phyloP scores from a whole-genome alignment of 2,797 vertebrate genomes.

The Lycodopsis pacificus region DNA sequence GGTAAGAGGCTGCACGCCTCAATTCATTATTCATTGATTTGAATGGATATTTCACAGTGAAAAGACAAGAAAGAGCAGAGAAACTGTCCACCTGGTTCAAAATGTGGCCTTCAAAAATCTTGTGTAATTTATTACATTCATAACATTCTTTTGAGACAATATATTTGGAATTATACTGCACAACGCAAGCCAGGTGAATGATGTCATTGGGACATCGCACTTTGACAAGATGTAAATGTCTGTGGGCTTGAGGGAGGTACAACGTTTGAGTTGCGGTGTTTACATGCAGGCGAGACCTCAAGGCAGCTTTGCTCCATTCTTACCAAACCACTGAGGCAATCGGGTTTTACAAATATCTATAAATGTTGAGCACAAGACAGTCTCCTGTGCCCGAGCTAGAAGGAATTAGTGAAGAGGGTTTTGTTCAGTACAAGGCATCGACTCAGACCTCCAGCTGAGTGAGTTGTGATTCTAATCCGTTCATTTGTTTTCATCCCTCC shows the following conservation, averaged over 20 bases:
- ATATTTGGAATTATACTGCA: slow-evolving; percentile 10
- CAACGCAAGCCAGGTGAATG: background rate
- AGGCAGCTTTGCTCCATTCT: slow-evolving; percentile 53
- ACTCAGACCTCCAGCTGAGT: slow-evolving; percentile 69
- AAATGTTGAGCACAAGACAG: slow-evolving; percentile 45
- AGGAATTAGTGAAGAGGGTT: slow-evolving; percentile 50
- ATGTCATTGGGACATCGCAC: slow-evolving; percentile 19
- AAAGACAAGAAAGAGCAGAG: slow-evolving; percentile 35
- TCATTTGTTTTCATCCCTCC: slow-evolving; percentile 62
- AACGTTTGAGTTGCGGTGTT: slow-evolving; percentile 31
- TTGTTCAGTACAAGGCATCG: slow-evolving; percentile 52
- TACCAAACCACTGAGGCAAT: slow-evolving; percentile 50
- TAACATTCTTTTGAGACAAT: background rate
- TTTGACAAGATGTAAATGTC: slow-evolving; percentile 31
- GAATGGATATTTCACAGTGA: slow-evolving; percentile 68
- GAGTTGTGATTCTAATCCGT: slow-evolving; percentile 61
- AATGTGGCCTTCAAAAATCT: slow-evolving; percentile 30
- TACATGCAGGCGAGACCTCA: slow-evolving; percentile 52
- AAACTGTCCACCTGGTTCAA: slow-evolving; percentile 25
- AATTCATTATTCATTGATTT: slow-evolving; percentile 79
- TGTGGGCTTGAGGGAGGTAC: slow-evolving; percentile 17
- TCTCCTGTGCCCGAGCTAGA: slow-evolving; percentile 47
- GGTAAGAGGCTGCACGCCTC: slow-evolving; percentile 68
- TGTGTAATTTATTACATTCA: slow-evolving; percentile 42
- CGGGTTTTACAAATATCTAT: slow-evolving; percentile 53